Evolutionary conservation across 1,140 invertebrate genomes (phyloP), one percentile per base, ranked within the genome.

Genomic region (Philotrypesis tridentata): DNA sequence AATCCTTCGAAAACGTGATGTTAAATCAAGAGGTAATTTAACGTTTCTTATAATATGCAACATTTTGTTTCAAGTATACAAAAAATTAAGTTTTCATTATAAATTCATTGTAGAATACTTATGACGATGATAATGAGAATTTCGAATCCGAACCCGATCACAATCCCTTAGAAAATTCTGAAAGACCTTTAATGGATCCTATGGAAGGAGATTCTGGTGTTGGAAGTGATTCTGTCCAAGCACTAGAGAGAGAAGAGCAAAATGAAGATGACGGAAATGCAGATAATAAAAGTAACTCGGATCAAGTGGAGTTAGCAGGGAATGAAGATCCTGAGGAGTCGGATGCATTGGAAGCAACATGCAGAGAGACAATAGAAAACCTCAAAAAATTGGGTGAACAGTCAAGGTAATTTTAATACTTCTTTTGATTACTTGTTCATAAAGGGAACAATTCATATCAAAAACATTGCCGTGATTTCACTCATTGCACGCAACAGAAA

Each of bases 141-240:
- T 89, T 88, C 37, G 84, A 88, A 9, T 77, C 84, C 0, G 87
- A 90, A 65, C 40, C 76, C 0, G 87, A 88, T 68, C 84, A 87
- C 17, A 89, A 89, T 84, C 86, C 88, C 27, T 72, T 90, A 78
- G 89, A 92, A 75, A 90, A 89, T 31, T 88, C 86, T 84, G 90
- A 91, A 37, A 87, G 87, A 79, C 88, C 88, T 31, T 89, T 88
- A 70, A 85, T 89, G 82, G 91, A 92, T 80, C 81, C 87, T 31
- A 92, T 92, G 37, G 91, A 92, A 76, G 89, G 87, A 12, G 91
- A 92, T 72, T 92, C 91, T 21, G 91, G 91, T 21, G 91, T 92
- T 82, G 91, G 91, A 17, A 92, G 91, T 85, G 91, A 92, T 86
- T 91, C 89, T 87, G 89, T 88, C 48, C 92, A 92, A 86, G 88